A percentile compares a stretch with the other conserved stretches of the same genome.
These are phyloP conservation scores for Danio jaintianensis DNA, from an alignment of 2,797 vertebrate species.

Conservation along the genomic window DNA sequence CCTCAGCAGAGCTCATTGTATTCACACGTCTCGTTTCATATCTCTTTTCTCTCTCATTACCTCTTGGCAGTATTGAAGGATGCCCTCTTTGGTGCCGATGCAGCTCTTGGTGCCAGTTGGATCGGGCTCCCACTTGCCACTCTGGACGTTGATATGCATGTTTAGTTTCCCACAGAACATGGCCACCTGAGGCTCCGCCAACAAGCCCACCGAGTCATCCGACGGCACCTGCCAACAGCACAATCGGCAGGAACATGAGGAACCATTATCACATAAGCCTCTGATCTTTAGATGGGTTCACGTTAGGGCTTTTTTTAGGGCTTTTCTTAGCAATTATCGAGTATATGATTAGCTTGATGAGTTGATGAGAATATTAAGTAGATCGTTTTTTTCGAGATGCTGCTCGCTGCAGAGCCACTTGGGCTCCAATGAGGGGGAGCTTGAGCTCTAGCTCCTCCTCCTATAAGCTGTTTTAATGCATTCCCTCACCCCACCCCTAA, in stretches of 20 bases:
- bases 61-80: constrained; percentile 98
- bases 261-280: constrained; percentile 19
- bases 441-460: too few relatives aligned
- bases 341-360: background rate
- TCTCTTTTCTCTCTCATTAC: constrained; percentile 64
- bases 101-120: constrained; percentile 90
- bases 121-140: constrained; percentile 95
- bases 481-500: too few relatives aligned
- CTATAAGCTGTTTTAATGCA: too few relatives aligned
- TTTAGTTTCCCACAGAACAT: constrained; percentile 98
- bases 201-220: constrained; percentile 76
- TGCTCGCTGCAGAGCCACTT: too few relatives aligned
- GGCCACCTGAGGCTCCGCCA: constrained; percentile 95
- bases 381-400: too few relatives aligned
- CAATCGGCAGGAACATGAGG: constrained; percentile 33
- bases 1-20: background rate
- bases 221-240: constrained; percentile 72
- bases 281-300: background rate
- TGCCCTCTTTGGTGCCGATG: constrained; percentile 89
- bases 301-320: background rate
- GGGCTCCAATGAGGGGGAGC: too few relatives aligned
- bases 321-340: background rate
- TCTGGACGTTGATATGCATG: constrained; percentile 98
- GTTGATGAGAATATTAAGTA: background rate
- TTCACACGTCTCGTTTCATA: background rate